Evolutionary conservation across 2,113 vertebrate genomes (phyloP).

Genomic region (Bubo scandiacus): DNA sequence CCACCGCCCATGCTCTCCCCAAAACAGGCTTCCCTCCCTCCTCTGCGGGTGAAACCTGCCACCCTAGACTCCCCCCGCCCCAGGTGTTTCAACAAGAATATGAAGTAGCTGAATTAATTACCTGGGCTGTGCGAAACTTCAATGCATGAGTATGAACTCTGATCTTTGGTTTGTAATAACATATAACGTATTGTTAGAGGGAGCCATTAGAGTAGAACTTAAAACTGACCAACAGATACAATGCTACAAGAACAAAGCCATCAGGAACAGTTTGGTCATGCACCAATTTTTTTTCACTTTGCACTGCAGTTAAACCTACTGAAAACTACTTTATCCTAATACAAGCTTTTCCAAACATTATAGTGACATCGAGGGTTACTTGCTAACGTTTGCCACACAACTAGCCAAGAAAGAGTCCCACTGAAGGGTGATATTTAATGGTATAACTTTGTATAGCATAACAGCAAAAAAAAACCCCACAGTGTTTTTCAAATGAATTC

Average conservation of each 20-base stretch:
- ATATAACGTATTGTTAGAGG: background rate
- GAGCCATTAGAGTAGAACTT: background rate
- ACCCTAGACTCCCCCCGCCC: rapidly evolving
- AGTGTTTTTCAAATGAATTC: background rate
- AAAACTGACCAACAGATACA: background rate
- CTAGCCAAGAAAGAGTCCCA: background rate
- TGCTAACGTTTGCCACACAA: background rate
- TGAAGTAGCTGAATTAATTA: background rate
- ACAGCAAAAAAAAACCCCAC: background rate
- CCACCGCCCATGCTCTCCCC: background rate
- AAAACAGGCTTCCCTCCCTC: rapidly evolving
- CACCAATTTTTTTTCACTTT: background rate
- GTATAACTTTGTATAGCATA: background rate
- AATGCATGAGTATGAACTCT: background rate
- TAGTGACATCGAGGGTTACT: background rate
- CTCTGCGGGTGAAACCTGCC: background rate
- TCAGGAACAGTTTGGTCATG: background rate
- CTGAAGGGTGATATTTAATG: background rate
- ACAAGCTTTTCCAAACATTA: background rate
- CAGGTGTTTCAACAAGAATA: background rate
- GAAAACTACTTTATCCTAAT: background rate
- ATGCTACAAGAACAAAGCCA: background rate
- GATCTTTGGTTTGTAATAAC: background rate
- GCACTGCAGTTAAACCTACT: background rate
- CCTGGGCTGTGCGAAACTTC: rapidly evolving